phyloP scores from a whole-genome alignment of 1,140 invertebrate species.

The Chionoecetes opilio region DNA sequence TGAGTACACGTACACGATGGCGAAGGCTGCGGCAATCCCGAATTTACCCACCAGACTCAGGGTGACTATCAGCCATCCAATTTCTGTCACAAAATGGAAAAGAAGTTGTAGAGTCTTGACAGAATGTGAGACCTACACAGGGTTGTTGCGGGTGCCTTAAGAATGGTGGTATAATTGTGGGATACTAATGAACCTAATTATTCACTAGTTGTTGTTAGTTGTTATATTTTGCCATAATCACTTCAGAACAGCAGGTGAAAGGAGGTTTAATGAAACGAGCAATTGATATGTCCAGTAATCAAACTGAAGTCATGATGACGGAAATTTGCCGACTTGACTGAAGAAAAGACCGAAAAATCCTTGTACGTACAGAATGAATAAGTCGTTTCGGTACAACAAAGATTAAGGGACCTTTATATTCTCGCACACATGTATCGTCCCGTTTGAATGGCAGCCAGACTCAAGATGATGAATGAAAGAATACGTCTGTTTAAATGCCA shows the following conservation, averaged over 20 bases:
- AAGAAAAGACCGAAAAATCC: too few relatives aligned
- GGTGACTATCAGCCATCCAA: constrained; percentile 84
- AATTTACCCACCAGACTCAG: constrained; percentile 91
- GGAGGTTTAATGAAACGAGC: too few relatives aligned
- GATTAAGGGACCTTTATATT: neutral
- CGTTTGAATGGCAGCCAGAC: too few relatives aligned
- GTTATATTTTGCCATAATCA: constrained; percentile 9
- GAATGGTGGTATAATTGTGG: neutral
- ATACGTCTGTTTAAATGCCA: too few relatives aligned
- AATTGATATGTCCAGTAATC: too few relatives aligned
- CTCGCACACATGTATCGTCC: too few relatives aligned
- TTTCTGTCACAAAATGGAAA: constrained; percentile 58
- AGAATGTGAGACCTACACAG: neutral
- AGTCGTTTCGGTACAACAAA: neutral
- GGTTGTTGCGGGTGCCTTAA: neutral
- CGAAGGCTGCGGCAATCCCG: constrained; percentile 93
- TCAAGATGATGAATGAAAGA: too few relatives aligned
- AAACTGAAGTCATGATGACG: too few relatives aligned
- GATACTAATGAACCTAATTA: neutral
- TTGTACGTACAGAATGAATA: too few relatives aligned
- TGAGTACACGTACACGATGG: constrained; percentile 95
- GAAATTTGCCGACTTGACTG: too few relatives aligned
- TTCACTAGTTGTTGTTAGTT: constrained; percentile 13
- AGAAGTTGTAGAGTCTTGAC: constrained; percentile 21
- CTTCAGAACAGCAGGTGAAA: neutral